These are phyloP conservation scores for Anabas testudineus DNA, from an alignment of 2,797 vertebrate genomes.

Conservation along the genomic window DNA sequence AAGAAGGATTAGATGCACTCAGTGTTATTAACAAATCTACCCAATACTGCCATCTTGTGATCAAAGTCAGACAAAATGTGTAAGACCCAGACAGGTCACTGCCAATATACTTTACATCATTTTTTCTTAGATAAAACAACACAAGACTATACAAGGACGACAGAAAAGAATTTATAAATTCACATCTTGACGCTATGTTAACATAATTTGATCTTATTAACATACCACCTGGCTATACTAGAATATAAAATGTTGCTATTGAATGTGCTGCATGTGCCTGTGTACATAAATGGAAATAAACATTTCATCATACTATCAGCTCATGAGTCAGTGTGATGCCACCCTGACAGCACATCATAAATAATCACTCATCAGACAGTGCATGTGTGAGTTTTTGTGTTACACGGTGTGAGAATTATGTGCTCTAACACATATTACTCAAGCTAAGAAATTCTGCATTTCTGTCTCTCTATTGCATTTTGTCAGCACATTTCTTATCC, in stretches of 20 bases:
- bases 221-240: too few relatives aligned
- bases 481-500: conserved; percentile 47
- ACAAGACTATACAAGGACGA: too few relatives aligned
- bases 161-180: too few relatives aligned
- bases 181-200: too few relatives aligned
- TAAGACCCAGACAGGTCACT: too few relatives aligned
- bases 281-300: conserved; percentile 18
- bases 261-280: not conserved
- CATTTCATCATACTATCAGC: conserved; percentile 1
- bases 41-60: too few relatives aligned
- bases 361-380: conserved; percentile 21
- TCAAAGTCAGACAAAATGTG: too few relatives aligned
- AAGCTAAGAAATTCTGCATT: conserved; percentile 31
- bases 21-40: too few relatives aligned
- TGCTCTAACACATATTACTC: conserved; percentile 20
- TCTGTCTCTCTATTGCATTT: conserved; percentile 13
- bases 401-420: conserved; percentile 24
- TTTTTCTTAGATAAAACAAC: too few relatives aligned
- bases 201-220: too few relatives aligned
- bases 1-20: too few relatives aligned
- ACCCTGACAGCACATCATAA: conserved; percentile 28
- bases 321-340: conserved; percentile 18
- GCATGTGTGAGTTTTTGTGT: conserved; percentile 21
- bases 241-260: not conserved
- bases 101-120: too few relatives aligned